Evolutionary conservation across 2,888 invertebrate species (phyloP).

Genomic region (Antitype chi): DNA sequence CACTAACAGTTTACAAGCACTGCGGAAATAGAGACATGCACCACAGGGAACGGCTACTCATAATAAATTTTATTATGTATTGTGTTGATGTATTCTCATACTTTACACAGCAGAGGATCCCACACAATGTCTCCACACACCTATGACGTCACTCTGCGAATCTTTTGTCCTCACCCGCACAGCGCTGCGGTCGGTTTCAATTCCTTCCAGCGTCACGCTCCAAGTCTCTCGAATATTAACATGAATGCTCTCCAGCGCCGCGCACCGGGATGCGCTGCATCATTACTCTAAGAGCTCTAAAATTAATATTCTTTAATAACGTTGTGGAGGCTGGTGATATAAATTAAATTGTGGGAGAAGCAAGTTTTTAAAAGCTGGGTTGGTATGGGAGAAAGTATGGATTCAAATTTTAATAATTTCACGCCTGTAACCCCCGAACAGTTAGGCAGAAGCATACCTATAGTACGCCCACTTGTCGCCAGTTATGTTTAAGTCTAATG

Average conservation of each 20-base stretch:
- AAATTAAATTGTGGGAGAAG: conserved; percentile 12
- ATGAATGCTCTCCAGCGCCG: conserved; percentile 31
- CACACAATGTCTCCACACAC: too few relatives aligned
- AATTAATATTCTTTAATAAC: conserved; percentile 44
- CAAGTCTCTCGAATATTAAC: conserved; percentile 48
- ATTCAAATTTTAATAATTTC: background rate
- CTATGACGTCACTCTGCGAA: conserved; percentile 3
- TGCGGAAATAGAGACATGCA: background rate
- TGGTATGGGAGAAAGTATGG: background rate
- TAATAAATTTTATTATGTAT: background rate
- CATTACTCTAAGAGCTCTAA: conserved; percentile 49
- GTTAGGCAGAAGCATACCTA: background rate
- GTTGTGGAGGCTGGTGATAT: background rate
- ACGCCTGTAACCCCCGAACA: background rate
- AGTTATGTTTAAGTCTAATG: background rate
- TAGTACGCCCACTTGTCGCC: background rate
- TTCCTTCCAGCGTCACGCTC: conserved; percentile 38
- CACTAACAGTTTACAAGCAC: background rate
- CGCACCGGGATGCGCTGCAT: conserved; percentile 40
- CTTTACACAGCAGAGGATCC: background rate
- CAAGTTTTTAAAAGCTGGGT: background rate
- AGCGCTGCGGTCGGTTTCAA: conserved; percentile 46
- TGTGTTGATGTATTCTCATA: background rate
- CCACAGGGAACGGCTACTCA: background rate
- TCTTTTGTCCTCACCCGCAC: conserved; percentile 22